Evolutionary conservation across 1,140 invertebrate species (phyloP).

Genomic region (Bombus superbus): DNA sequence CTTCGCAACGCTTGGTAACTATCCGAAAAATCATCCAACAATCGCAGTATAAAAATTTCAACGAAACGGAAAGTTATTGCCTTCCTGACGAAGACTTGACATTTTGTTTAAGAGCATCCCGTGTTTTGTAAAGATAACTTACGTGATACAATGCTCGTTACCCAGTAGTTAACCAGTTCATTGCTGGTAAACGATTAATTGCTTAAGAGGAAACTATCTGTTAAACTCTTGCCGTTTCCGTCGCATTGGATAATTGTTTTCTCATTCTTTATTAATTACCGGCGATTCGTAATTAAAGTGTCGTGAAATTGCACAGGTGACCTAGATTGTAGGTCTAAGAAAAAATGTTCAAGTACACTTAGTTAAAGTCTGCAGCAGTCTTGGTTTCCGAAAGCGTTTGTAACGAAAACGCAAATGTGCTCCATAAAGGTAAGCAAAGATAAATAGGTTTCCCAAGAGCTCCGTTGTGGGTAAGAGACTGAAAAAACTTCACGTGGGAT

Average conservation of each 20-base stretch:
- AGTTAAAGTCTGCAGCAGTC: constrained; percentile 15
- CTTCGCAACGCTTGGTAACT: not conserved
- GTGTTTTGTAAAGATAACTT: not conserved
- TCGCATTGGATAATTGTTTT: not conserved
- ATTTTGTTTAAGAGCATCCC: not conserved
- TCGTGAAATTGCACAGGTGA: constrained; percentile 7
- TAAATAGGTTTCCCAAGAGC: not conserved
- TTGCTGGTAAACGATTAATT: not conserved
- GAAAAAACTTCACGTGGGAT: not conserved
- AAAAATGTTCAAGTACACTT: constrained; percentile 11
- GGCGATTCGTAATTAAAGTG: not conserved
- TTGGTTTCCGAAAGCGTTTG: constrained; percentile 9
- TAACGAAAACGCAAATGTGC: not conserved
- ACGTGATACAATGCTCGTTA: not conserved
- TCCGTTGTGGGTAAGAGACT: not conserved
- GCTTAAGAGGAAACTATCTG: not conserved
- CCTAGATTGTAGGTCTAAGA: not conserved
- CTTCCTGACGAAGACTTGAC: not conserved
- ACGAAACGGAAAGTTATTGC: not conserved
- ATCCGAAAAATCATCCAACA: not conserved
- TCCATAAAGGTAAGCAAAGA: not conserved
- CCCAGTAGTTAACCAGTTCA: not conserved
- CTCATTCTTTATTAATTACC: not conserved
- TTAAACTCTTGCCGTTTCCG: too few relatives aligned
- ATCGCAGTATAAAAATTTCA: not conserved